phyloP scores from a whole-genome alignment of 2,888 invertebrate species.

The Ormyrus pomaceus region DNA sequence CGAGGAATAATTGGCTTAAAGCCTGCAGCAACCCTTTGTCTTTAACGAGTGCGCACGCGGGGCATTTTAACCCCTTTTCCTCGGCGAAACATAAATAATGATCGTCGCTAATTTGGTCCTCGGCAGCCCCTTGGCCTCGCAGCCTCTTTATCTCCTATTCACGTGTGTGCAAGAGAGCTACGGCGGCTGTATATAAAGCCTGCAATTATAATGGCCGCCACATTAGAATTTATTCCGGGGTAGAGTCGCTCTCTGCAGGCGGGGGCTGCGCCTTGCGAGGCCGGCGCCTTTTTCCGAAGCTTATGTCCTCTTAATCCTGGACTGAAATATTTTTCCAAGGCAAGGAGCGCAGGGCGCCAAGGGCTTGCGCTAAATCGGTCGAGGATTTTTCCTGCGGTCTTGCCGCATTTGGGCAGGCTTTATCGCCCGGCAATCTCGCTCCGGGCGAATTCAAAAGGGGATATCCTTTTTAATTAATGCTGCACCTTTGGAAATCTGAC shows the following conservation, averaged over 20 bases:
- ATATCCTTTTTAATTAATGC: background rate
- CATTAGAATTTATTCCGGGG: constrained; percentile 74
- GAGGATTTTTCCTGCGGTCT: constrained; percentile 56
- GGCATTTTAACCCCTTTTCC: constrained; percentile 73
- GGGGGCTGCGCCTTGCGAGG: constrained; percentile 56
- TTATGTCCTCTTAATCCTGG: constrained; percentile 73
- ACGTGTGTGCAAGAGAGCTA: background rate
- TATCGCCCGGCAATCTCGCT: constrained; percentile 19
- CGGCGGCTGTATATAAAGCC: constrained; percentile 67
- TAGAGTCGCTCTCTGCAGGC: constrained; percentile 58
- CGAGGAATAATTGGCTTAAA: constrained; percentile 56
- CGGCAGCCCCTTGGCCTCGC: constrained; percentile 66
- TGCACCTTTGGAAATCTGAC: background rate
- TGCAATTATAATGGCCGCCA: constrained; percentile 74
- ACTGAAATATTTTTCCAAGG: constrained; percentile 69
- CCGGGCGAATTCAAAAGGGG: background rate
- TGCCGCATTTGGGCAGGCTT: constrained; percentile 17
- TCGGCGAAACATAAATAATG: constrained; percentile 74
- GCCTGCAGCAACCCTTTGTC: constrained; percentile 70
- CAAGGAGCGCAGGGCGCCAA: background rate
- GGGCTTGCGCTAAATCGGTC: constrained; percentile 51
- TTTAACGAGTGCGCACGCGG: constrained; percentile 64
- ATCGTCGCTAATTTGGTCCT: constrained; percentile 74
- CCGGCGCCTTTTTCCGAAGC: constrained; percentile 70
- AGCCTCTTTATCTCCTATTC: constrained; percentile 18